Evolutionary conservation across 30 jellyfish, hydroid and myxozoan species (phyloP).

Genomic region (Pseudorhiza aurosa): DNA sequence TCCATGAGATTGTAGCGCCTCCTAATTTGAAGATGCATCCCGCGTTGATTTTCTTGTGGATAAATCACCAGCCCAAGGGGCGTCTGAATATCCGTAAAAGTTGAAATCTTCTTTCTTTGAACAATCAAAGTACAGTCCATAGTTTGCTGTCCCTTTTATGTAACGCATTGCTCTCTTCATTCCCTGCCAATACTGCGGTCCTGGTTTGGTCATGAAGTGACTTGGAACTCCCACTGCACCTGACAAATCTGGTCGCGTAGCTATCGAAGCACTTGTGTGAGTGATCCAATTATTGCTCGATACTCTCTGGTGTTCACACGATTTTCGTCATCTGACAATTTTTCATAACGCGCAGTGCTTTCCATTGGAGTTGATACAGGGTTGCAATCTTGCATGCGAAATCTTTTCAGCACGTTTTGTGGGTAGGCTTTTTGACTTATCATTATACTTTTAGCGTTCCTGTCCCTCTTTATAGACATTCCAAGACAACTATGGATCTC

Average conservation of each 20-base stretch:
- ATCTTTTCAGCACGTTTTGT: constrained; percentile 35
- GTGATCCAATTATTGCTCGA: constrained; percentile 26
- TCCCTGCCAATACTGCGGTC: constrained; percentile 50
- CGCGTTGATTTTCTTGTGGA: constrained; percentile 34
- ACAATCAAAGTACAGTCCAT: constrained; percentile 16
- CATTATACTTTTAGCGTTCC: constrained; percentile 4
- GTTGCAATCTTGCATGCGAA: constrained; percentile 49
- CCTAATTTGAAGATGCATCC: constrained; percentile 51
- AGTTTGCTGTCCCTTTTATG: constrained; percentile 46
- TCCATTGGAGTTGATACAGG: constrained; percentile 58
- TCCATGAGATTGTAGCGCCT: constrained; percentile 33
- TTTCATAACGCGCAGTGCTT: background rate
- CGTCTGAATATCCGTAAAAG: constrained; percentile 44
- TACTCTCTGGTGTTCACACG: constrained; percentile 18
- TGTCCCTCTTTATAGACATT: constrained; percentile 52
- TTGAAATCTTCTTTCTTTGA: background rate
- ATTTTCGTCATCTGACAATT: constrained; percentile 10
- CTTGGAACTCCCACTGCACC: constrained; percentile 48
- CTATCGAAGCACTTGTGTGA: constrained; percentile 55
- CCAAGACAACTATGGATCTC: constrained; percentile 47
- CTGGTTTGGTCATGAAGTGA: constrained; percentile 52
- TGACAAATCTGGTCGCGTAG: constrained; percentile 59
- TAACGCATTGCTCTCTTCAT: constrained; percentile 45
- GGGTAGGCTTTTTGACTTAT: constrained; percentile 44
- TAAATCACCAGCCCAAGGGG: constrained; percentile 59